Evolutionary conservation across 2,113 vertebrate genomes (phyloP), one percentile per base, ranked within the genome.

Genomic region (Dendrocopos noguchii): DNA sequence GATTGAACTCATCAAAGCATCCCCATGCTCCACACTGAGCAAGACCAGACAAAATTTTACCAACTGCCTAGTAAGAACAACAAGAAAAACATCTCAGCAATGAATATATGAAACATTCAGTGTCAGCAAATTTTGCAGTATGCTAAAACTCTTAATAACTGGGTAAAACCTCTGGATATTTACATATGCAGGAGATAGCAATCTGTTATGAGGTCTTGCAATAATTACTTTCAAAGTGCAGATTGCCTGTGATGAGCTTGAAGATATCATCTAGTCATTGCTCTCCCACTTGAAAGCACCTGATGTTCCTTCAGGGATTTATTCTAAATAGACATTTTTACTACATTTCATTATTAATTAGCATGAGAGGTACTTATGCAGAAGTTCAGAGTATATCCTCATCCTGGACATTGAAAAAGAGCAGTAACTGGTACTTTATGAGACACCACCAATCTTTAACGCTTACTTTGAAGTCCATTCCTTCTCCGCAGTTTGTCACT

Each of bases 1-100:
- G 98, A 92, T 99, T 99, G 87, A 99, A 99, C 94, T 99, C 99
- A 74, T 99, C 99, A 60, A 99, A 99, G 95, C 99, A 99, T 60
- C 99, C 99, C 99, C 99, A 99, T 0, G 99, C 99, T 34, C 99
- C 99, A 53, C 99, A 99, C 95, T 99, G 99, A 52, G 99, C 98
- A 0, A 99, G 98, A 29, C 99, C 99, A 2, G 99, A 99, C 56
- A 99, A 98, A 86, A 99, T 99, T 96, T 99, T 99, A 55, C 99
- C 99, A 10, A 99, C 96, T 9, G 99, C 99, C 99, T 99, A 66
- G 15, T 42, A 57, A 8, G 44, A 94, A 33, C 64, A 80, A 39
- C 10, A 84, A 86, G 44, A 64, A 74, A 91, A 91, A 77, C 11
- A 39, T 66, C n/a, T 93, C 65, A 95, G 42, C 47, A 78, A 50